A percentile compares a stretch with the other conserved stretches of the same genome.
Conservation (phyloP, 2,888 invertebrate genomes). For the Melikaiella ostensackeni region DNA sequence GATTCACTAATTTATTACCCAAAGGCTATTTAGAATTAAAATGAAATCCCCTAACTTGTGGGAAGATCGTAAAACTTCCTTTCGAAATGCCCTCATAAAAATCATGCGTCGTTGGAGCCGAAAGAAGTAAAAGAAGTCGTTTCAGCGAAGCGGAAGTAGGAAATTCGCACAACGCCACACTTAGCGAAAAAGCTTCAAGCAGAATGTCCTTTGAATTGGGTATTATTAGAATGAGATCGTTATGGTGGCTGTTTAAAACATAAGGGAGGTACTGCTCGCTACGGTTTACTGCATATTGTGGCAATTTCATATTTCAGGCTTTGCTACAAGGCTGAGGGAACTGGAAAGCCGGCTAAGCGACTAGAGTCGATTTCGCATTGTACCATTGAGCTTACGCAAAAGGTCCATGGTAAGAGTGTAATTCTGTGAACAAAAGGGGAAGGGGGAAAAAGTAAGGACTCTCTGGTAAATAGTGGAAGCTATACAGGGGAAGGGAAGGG, state of each 20-base stretch:
- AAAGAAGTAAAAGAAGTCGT: conserved; percentile 39
- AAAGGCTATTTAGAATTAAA: conserved; percentile 10
- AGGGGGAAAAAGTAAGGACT: not conserved
- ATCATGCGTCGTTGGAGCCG: not conserved
- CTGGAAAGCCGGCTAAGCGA: conserved; percentile 33
- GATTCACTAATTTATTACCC: not conserved
- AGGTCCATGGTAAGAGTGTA: not conserved
- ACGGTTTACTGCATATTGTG: conserved; percentile 64
- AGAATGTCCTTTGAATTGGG: conserved; percentile 49
- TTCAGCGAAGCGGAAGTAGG: conserved; percentile 32
- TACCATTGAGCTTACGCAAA: conserved; percentile 26
- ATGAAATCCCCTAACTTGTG: not conserved
- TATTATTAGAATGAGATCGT: conserved; percentile 53
- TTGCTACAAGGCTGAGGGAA: conserved; percentile 9
- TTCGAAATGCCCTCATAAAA: conserved; percentile 4
- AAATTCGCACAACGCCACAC: conserved; percentile 21
- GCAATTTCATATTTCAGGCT: conserved; percentile 61
- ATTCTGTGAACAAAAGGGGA: not conserved
- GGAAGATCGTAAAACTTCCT: conserved; percentile 15
- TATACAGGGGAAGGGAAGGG: no score
- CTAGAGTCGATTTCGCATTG: conserved; percentile 30
- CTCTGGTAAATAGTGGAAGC: no score
- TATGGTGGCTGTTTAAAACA: conserved; percentile 50
- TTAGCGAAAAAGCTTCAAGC: conserved; percentile 33
- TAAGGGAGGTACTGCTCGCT: conserved; percentile 54